Evolutionary conservation across 1,140 invertebrate genomes (phyloP).

Genomic region (Bombyx mandarina): DNA sequence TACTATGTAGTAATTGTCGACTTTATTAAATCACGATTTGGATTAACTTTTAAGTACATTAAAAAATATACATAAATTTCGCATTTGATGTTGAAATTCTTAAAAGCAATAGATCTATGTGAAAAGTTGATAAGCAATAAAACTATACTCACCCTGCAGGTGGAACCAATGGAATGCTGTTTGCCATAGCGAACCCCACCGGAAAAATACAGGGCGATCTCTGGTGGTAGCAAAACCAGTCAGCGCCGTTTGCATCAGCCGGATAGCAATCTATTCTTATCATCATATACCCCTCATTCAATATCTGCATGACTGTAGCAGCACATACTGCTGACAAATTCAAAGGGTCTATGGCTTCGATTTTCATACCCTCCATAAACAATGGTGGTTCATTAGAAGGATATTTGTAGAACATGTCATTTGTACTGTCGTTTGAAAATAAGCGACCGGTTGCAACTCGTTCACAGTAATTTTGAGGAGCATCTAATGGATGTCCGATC

Average conservation of each 20-base stretch:
- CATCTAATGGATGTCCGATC: conserved; percentile 89
- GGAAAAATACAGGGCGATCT: conserved; percentile 95
- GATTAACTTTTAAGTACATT: no score
- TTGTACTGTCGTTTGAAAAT: conserved; percentile 82
- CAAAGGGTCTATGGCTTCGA: conserved; percentile 96
- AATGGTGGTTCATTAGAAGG: conserved; percentile 52
- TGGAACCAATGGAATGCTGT: conserved; percentile 88
- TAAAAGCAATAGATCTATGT: no score
- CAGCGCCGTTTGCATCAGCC: conserved; percentile 84
- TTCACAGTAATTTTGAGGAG: conserved; percentile 83
- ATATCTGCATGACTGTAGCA: conserved; percentile 93
- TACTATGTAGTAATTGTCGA: no score
- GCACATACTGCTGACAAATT: conserved; percentile 96
- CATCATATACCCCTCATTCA: conserved; percentile 95
- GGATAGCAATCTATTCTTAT: conserved; percentile 94
- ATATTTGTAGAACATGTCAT: conserved; percentile 67
- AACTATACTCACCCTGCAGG: conserved; percentile 77
- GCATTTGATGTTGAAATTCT: no score
- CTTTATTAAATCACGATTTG: no score
- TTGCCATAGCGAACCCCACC: conserved; percentile 91
- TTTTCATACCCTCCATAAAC: conserved; percentile 93
- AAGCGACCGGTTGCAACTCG: conserved; percentile 72
- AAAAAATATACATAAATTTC: no score
- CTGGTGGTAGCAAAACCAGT: conserved; percentile 97
- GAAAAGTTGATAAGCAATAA: no score